Evolutionary conservation across 2,797 vertebrate genomes (phyloP), one percentile per base, ranked within the genome.

Genomic region (Potorous gilbertii): DNA sequence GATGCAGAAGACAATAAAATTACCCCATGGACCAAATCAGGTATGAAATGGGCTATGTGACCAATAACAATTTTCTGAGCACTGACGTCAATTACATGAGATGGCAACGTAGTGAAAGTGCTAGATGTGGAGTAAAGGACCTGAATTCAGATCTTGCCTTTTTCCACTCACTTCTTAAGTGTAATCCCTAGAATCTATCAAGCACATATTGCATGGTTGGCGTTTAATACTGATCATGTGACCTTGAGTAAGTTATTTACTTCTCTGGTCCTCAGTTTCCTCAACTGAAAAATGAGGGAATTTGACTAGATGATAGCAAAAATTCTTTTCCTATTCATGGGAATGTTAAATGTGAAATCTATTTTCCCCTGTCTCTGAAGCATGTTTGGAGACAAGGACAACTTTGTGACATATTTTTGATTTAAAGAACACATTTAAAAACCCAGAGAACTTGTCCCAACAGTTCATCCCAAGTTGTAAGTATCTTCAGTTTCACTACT

Each of bases 401-500:
- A 81, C n/a, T 81, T 81, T 81, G n/a, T 81, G n/a, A 81, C 74
- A 24, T 50, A 87, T 50, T 46, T 87, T 87, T 81, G 2, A 87
- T 50, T 74, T 18, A 74, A 74, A 18, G 1, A 40, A 40, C 34
- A 74, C 16, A n/a, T 21, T 74, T 87, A 27, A 13, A 97, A 59
- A 54, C 0, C 28, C 56, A 95, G 54, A 59, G 54, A 11, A 62
- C 29, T 91, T 62, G 55, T 14, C 93, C 8, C 1, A 52, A 91
- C 11, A 89, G 40, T 92, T 92, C 91, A 94, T 74, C 31, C 40
- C 54, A 56, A 89, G 27, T 95, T 92, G 87, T 29, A 28, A 21
- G 92, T 9, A 54, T 40, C 40, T 62, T 93, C 31, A 40, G 31
- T 34, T 62, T 95, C 55, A 57, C 46, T 46, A 52, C 92, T 66